Conservation (phyloP, 1,140 invertebrate species). For the Trachymyrmex cornetzi region DNA sequence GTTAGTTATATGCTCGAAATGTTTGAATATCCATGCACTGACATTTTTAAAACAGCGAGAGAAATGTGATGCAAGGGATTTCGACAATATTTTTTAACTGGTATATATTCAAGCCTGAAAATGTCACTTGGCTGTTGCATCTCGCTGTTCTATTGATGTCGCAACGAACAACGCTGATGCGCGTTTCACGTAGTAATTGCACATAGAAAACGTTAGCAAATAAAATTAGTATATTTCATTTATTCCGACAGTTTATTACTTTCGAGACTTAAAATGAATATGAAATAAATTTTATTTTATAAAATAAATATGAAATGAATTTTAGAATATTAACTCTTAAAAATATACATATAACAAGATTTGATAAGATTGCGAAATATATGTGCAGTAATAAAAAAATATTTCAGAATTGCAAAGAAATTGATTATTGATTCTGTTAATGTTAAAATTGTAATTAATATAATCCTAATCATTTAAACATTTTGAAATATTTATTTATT, state of each 20-base stretch:
- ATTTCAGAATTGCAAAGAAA: background rate
- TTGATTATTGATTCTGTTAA: background rate
- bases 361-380: background rate
- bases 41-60: slow-evolving; percentile 61
- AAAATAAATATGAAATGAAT: background rate
- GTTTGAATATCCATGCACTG: slow-evolving; percentile 59
- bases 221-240: background rate
- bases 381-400: background rate
- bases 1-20: slow-evolving; percentile 72
- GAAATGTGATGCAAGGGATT: slow-evolving; percentile 3
- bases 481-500: background rate
- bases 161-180: slow-evolving; percentile 28
- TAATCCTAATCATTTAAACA: background rate
- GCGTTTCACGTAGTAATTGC: slow-evolving; percentile 49
- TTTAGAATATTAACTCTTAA: background rate
- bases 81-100: background rate
- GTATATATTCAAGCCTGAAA: slow-evolving; percentile 25
- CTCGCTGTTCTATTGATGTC: slow-evolving; percentile 62
- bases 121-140: slow-evolving; percentile 24
- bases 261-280: too few relatives aligned
- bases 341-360: background rate
- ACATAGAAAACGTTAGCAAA: slow-evolving; percentile 48
- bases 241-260: background rate
- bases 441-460: background rate
- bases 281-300: too few relatives aligned